Conservation (phyloP, 2,797 vertebrate genomes). For the Anguilla pacifica region DNA sequence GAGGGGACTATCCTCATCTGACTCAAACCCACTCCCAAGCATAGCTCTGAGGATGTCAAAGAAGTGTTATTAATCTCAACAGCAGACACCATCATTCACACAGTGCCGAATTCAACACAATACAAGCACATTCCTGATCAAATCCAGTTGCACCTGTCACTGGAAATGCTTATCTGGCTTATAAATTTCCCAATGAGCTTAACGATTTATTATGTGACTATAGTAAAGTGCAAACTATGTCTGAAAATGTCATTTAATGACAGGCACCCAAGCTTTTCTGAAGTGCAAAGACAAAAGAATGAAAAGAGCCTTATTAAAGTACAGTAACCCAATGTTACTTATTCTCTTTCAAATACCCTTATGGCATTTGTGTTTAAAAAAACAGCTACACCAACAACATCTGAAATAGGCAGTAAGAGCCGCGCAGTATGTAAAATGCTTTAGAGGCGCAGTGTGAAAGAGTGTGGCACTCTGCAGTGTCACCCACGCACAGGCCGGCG, state of each 20-base stretch:
- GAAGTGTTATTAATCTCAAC: neutral
- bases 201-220: neutral
- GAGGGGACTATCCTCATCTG: slow-evolving; percentile 66
- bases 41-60: slow-evolving; percentile 70
- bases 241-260: slow-evolving; percentile 24
- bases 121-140: neutral
- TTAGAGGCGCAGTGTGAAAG: no score
- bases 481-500: slow-evolving; percentile 76
- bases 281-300: no score
- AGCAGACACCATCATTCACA: slow-evolving; percentile 6
- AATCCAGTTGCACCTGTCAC: neutral
- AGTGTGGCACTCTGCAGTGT: neutral
- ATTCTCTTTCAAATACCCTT: no score
- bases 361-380: no score
- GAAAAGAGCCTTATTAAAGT: no score
- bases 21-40: slow-evolving; percentile 77
- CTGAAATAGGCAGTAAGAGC: no score
- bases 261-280: neutral
- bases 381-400: no score
- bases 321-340: no score
- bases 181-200: neutral
- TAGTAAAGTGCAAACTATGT: neutral
- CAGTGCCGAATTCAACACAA: neutral
- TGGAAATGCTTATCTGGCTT: neutral
- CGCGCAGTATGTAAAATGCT: no score